phyloP scores from a whole-genome alignment of 1,140 invertebrate species.

The Psilanteris sp. region DNA sequence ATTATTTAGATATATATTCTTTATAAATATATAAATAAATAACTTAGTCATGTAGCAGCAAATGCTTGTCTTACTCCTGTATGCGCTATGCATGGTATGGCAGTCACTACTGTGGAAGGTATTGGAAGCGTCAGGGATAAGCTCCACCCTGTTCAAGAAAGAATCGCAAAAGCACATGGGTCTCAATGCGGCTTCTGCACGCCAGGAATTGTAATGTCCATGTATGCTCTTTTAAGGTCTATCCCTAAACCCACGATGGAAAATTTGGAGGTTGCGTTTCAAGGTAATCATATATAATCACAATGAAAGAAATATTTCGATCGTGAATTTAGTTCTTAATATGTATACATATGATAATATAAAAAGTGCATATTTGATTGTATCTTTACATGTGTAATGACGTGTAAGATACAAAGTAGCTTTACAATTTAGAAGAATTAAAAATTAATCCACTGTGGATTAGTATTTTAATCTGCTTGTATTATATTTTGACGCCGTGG shows the following conservation, averaged over 20 bases:
- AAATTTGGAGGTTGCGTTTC: conserved; percentile 90
- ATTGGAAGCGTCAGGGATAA: conserved; percentile 86
- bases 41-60: conserved; percentile 92
- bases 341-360: too few species aligned
- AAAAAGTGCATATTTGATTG: too few species aligned
- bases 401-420: too few species aligned
- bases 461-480: too few species aligned
- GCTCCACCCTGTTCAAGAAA: conserved; percentile 91
- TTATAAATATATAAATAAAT: conserved; percentile 23
- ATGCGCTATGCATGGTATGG: conserved; percentile 89
- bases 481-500: too few species aligned
- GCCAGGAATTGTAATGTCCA: conserved; percentile 96
- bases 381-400: too few species aligned
- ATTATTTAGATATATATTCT: conserved; percentile 18
- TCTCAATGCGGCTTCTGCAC: conserved; percentile 96
- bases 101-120: conserved; percentile 94
- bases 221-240: conserved; percentile 91
- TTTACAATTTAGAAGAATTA: too few species aligned
- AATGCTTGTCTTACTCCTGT: conserved; percentile 94
- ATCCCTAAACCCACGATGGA: conserved; percentile 83
- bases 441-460: too few species aligned
- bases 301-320: too few species aligned
- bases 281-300: conserved; percentile 82
- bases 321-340: too few species aligned
- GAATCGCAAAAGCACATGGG: conserved; percentile 92